Evolutionary conservation across 2,888 invertebrate species (phyloP).

Genomic region (Ophonus ardosiacus): DNA sequence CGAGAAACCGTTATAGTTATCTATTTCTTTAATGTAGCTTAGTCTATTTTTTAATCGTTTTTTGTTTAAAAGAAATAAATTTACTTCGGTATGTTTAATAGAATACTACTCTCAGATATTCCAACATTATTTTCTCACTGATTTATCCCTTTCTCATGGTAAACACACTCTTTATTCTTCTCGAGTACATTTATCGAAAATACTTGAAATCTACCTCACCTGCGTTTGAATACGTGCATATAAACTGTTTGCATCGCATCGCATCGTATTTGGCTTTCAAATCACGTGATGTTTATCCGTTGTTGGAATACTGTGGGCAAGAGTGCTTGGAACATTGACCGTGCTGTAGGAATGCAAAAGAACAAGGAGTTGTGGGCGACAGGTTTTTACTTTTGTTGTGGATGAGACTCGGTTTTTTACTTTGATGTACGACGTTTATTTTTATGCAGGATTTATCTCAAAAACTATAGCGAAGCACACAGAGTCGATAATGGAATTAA

Average conservation of each 20-base stretch:
- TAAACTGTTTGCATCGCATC: not conserved
- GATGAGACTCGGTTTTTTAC: not conserved
- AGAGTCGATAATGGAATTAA: too few species aligned
- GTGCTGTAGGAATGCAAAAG: constrained; percentile 24
- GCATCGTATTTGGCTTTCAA: not conserved
- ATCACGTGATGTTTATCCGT: constrained; percentile 2
- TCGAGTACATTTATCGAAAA: not conserved
- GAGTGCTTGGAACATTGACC: constrained; percentile 15
- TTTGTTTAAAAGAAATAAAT: too few species aligned
- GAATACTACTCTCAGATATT: not conserved
- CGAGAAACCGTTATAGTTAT: too few species aligned
- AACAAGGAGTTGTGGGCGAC: not conserved
- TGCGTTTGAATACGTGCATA: not conserved
- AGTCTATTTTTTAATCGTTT: too few species aligned
- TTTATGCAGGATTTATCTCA: not conserved
- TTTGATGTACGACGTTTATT: not conserved
- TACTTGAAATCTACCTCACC: not conserved
- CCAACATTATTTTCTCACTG: not conserved
- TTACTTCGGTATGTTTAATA: too few species aligned
- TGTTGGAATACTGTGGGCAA: constrained; percentile 21
- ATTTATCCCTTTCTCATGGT: not conserved
- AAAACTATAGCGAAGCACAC: too few species aligned
- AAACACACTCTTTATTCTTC: not conserved
- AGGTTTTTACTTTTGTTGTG: not conserved
- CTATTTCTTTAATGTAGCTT: too few species aligned